A percentile compares a stretch with the other conserved stretches of the same genome.
Evolutionary conservation across 2,888 invertebrate species (phyloP).

Genomic region (Chaetoderma sp.): DNA sequence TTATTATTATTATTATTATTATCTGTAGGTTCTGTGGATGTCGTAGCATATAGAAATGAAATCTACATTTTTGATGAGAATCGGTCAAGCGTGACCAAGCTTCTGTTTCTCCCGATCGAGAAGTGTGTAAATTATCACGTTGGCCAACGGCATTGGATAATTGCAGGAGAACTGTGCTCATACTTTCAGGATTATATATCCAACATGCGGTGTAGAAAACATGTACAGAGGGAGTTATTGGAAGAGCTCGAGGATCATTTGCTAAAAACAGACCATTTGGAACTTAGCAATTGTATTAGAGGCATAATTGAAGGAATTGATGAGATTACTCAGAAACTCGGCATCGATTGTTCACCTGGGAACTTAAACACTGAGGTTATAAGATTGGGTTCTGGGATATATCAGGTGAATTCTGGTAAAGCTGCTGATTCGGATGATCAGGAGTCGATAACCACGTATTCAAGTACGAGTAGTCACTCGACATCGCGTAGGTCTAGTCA

Average conservation of each 20-base stretch:
- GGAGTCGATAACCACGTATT: neutral
- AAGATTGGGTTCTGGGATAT: neutral
- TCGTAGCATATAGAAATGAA: conserved; percentile 39
- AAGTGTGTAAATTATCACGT: conserved; percentile 28
- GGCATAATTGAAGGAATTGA: neutral
- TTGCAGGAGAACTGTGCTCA: conserved; percentile 38
- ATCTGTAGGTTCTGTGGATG: conserved; percentile 43
- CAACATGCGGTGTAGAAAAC: neutral
- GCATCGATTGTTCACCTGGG: neutral
- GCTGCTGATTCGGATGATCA: neutral
- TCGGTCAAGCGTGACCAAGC: conserved; percentile 40
- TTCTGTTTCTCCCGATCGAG: conserved; percentile 41
- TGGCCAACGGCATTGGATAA: conserved; percentile 22
- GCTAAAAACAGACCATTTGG: neutral
- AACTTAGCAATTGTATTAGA: neutral
- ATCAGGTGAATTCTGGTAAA: neutral
- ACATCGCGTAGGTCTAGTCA: neutral
- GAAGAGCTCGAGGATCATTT: conserved; percentile 2
- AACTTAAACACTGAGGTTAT: neutral
- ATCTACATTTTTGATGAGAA: conserved; percentile 47
- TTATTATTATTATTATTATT: neutral
- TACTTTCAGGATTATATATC: conserved; percentile 24
- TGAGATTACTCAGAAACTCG: too few relatives aligned
- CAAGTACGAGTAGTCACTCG: neutral
- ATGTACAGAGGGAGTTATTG: neutral